These are phyloP conservation scores for Grallaria varia DNA, from an alignment of 2,113 vertebrate species.

Conservation along the genomic window DNA sequence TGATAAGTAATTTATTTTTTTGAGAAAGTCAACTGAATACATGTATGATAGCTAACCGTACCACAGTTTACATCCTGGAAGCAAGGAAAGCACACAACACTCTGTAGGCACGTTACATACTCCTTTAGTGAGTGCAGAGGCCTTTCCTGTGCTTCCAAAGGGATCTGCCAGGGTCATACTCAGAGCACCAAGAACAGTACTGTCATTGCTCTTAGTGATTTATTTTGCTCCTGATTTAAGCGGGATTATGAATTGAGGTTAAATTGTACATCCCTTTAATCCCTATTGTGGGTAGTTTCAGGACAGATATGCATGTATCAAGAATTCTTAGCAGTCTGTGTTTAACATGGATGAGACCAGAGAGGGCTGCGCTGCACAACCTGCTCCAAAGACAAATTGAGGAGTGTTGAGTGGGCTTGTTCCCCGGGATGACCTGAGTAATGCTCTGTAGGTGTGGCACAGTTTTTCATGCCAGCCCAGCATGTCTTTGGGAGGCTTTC, in stretches of 20 bases:
- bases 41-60: not conserved
- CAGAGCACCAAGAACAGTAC: not conserved
- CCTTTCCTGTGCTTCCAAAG: not conserved
- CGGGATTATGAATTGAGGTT: conserved; percentile 67
- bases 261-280: conserved; percentile 60
- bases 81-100: not conserved
- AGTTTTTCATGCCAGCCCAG: not conserved
- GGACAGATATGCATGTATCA: conserved; percentile 29
- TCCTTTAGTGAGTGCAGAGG: not conserved
- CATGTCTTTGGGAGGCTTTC: not conserved
- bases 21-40: not conserved
- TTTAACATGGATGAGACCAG: not conserved
- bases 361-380: fast-evolving
- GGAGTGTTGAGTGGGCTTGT: not conserved
- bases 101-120: fast-evolving
- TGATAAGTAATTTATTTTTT: not conserved
- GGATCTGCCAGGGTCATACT: not conserved
- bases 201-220: conserved; percentile 39
- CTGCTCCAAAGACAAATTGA: not conserved
- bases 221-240: conserved; percentile 55
- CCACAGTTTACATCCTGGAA: not conserved
- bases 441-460: not conserved
- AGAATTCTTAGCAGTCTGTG: not conserved
- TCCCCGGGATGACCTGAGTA: not conserved
- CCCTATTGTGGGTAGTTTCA: conserved; percentile 40